Percentiles rank a stretch among this genome's conserved stretches.
phyloP scores from a whole-genome alignment of 1,140 invertebrate genomes.

The Sipha flava region DNA sequence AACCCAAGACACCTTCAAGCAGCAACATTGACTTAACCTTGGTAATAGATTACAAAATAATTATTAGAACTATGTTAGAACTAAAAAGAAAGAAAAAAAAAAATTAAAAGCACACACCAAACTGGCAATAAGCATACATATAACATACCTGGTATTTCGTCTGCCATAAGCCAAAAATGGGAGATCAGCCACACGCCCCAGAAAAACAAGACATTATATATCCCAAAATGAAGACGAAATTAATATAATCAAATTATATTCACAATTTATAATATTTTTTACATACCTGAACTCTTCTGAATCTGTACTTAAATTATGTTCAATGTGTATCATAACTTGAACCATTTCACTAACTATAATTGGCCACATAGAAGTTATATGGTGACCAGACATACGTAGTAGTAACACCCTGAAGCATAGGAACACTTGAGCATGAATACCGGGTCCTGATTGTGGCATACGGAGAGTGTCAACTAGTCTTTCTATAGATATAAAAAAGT shows the following conservation, averaged over 20 bases:
- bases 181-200: constrained; percentile 21
- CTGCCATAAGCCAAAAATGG: constrained; percentile 29
- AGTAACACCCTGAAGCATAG: constrained; percentile 84
- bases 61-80: not conserved
- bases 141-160: constrained; percentile 30
- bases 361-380: constrained; percentile 86
- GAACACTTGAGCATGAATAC: constrained; percentile 81
- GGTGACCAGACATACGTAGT: constrained; percentile 73
- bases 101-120: constrained; percentile 18
- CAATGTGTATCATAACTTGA: constrained; percentile 82
- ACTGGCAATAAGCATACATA: constrained; percentile 11
- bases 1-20: constrained; percentile 29
- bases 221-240: not conserved
- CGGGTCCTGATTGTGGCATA: constrained; percentile 67
- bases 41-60: constrained; percentile 10
- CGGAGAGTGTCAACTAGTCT: constrained; percentile 76
- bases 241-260: not conserved
- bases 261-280: constrained; percentile 4
- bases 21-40: constrained; percentile 32
- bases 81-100: not conserved
- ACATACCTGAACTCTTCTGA: constrained; percentile 68
- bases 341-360: constrained; percentile 90
- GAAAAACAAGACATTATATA: not conserved
- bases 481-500: constrained; percentile 51
- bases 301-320: constrained; percentile 73